Evolutionary conservation across 2,113 vertebrate genomes (phyloP), one percentile per base, ranked within the genome.

Genomic region (Oncorhynchus gorbuscha): DNA sequence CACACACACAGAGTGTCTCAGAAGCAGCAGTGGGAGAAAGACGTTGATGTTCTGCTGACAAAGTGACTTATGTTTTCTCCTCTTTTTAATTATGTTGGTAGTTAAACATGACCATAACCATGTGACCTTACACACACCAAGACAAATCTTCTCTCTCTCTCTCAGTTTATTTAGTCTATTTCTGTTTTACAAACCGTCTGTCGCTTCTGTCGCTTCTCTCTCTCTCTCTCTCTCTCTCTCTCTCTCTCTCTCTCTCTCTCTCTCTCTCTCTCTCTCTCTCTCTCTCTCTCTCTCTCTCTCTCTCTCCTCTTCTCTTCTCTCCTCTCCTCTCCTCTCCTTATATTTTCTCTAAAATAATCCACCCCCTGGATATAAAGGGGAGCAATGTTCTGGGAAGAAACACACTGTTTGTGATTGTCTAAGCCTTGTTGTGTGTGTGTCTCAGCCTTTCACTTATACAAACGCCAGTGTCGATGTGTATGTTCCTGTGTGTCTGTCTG

Each of bases 31-130:
- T 69, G 12, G 68, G 3, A 70, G 83, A 79, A 70, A 83, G 79
- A 90, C 89, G 91, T 90, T 93, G 90, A 93, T 89, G 89, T 88
- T 79, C 51, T 77, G 85, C 87, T 86, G 83, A 91, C 86, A 87
- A 89, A 89, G 89, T 85, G 85, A 87, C 83, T 88, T 83, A 82
- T 90, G 82, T 86, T 86, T 83, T 75, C 65, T 82, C 83, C 78
- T 90, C 80, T 87, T 91, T 89, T 79, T 88, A 91, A 91, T 92
- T 90, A 89, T 87, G 85, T 93, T 91, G 85, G 79, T 89, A 83
- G 88, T 91, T 91, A 89, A 91, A 85, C 88, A 84, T 85, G 87
- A 62, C 84, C 78, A 71, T 81, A 73, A 84, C 86, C 26, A 69
- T 86, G 87, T 90, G 85, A 91, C 88, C 86, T 13, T 18, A 55